Evolutionary conservation across 1,140 invertebrate genomes (phyloP).

Genomic region (Cydia amplana): DNA sequence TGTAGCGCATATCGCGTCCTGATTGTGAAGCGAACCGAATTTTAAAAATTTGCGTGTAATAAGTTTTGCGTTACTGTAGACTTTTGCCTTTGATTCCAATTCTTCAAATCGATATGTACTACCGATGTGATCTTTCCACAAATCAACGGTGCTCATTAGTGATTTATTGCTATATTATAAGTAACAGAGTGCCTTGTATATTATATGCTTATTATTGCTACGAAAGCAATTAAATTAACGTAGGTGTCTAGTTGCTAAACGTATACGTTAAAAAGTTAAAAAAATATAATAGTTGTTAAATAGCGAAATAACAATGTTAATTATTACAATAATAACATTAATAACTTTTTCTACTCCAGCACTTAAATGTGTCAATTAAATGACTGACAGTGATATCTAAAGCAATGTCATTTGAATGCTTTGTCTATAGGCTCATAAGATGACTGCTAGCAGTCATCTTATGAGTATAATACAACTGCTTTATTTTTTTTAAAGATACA

Average conservation of each 20-base stretch:
- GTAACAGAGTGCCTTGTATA: conserved; percentile 14
- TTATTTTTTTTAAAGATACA: too few relatives aligned
- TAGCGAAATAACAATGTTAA: conserved; percentile 25
- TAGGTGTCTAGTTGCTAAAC: background rate
- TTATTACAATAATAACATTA: too few relatives aligned
- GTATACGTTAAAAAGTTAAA: background rate
- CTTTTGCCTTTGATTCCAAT: background rate
- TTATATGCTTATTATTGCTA: conserved; percentile 10
- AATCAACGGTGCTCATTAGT: conserved; percentile 13
- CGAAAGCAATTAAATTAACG: conserved; percentile 3
- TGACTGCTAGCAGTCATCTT: too few relatives aligned
- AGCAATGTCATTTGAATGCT: too few relatives aligned
- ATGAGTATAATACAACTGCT: too few relatives aligned
- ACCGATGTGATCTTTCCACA: background rate
- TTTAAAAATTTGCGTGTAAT: background rate
- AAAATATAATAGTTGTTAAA: background rate
- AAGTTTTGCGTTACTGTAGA: background rate
- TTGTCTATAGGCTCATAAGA: too few relatives aligned
- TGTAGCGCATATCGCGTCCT: too few relatives aligned
- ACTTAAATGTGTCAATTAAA: too few relatives aligned
- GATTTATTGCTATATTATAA: background rate
- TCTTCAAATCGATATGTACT: background rate
- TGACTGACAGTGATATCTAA: too few relatives aligned
- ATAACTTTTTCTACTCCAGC: too few relatives aligned
- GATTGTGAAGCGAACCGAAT: too few relatives aligned